Conservation (phyloP, 2,888 invertebrate genomes). For the Baccha elongata region DNA sequence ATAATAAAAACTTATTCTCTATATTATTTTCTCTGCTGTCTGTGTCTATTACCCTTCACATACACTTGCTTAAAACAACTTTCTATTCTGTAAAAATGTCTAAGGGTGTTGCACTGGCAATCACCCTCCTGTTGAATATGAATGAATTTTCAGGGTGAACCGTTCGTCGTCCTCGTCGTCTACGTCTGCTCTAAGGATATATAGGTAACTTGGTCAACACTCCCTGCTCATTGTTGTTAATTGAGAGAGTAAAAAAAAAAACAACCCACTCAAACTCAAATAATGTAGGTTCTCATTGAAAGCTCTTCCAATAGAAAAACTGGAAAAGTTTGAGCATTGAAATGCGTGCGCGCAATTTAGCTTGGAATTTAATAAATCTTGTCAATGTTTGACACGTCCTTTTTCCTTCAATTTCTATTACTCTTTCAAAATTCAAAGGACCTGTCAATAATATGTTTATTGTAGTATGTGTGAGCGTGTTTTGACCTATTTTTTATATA, state of each 20-base stretch:
- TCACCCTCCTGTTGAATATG: constrained; percentile 73
- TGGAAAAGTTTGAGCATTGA: constrained; percentile 44
- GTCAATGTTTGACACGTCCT: constrained; percentile 5
- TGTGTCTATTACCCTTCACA: constrained; percentile 15
- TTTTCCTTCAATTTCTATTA: not conserved
- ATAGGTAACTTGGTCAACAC: constrained; percentile 11
- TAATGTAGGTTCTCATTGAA: constrained; percentile 4
- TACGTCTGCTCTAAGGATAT: constrained; percentile 4
- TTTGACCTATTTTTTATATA: constrained; percentile 62
- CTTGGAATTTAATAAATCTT: constrained; percentile 45
- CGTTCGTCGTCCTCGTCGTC: constrained; percentile 1
- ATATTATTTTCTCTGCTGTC: constrained; percentile 11
- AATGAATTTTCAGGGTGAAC: constrained; percentile 64
- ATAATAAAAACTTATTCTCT: not conserved
- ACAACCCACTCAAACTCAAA: not conserved
- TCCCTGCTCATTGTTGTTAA: not conserved
- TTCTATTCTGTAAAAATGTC: constrained; percentile 1
- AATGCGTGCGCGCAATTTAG: constrained; percentile 54
- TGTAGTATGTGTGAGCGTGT: constrained; percentile 2
- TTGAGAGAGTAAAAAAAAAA: not conserved
- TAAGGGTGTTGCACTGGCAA: constrained; percentile 61
- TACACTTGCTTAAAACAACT: constrained; percentile 16
- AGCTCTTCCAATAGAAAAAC: constrained; percentile 66
- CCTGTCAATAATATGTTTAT: constrained; percentile 30
- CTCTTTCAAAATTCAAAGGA: constrained; percentile 26